Evolutionary conservation across 2,888 invertebrate genomes (phyloP), one percentile per base, ranked within the genome.

Genomic region (Lagria hirta): DNA sequence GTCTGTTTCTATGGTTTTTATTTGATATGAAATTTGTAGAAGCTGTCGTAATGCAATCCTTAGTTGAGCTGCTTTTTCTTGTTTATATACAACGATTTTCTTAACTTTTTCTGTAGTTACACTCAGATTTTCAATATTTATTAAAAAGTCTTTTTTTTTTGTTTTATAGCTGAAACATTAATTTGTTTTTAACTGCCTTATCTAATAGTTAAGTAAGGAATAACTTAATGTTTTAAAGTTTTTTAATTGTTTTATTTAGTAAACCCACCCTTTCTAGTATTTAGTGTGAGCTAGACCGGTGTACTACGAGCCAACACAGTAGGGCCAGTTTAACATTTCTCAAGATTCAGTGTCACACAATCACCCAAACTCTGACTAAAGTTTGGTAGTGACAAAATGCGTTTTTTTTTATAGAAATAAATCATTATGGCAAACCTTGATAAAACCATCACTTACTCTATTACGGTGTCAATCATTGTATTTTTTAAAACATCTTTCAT

Each of bases 61-160:
- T 61, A 82, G 75, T 51, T 78, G 74, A 20, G 80, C 78, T 20
- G 20, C 20, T 11, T n/a, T 17, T 8, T 12, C 13, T 15, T 13
- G 8, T 24, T 35, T 35, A 14, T 3, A 18, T 18, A 6, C 1
- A 3, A 23, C 4, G 2, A 24, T 3, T 11, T 16, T 26, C 21
- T 3, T 18, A 5, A 4, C 12, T 80, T 73, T 68, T 1, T 48
- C 50, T 50, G 75, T 73, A 8, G 74, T 74, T 3, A 73, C 69
- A 6, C 63, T 60, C 53, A 79, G 74, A 1, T 71, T 69, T 1
- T 70, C 66, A 2, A 77, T 70, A 52, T 74, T 69, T 1, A 72
- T 70, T 3, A 66, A 55, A n/a, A 78, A 61, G 23, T 70, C 65
- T 24, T 68, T 67, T 54, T 79, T 80, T 10, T 76, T 73, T 10